phyloP scores from a whole-genome alignment of 2,113 vertebrate genomes.

The Mixornis gularis region DNA sequence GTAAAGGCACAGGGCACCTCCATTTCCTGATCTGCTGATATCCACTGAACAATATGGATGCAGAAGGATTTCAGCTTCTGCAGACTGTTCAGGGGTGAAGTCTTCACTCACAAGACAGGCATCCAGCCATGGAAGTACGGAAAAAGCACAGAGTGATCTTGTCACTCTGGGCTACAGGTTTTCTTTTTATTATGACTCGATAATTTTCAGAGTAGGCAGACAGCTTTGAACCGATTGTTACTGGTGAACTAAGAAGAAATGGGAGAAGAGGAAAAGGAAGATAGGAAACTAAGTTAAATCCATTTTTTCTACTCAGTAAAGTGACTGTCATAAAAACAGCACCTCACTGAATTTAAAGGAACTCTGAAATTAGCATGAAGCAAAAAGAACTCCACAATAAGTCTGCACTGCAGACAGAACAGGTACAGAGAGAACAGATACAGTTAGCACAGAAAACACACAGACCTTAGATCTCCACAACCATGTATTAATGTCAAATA shows the following conservation, averaged over 20 bases:
- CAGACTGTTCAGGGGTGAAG: background rate
- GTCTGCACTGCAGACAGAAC: background rate
- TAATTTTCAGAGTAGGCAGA: background rate
- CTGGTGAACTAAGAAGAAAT: background rate
- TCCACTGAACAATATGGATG: accelerated
- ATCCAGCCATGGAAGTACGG: background rate
- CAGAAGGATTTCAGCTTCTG: background rate
- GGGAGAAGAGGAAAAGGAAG: background rate
- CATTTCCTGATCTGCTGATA: background rate
- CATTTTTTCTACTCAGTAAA: background rate
- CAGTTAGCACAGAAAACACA: background rate
- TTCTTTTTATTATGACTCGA: accelerated
- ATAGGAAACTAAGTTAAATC: background rate
- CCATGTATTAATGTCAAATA: background rate
- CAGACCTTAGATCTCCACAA: background rate
- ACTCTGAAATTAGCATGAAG: background rate
- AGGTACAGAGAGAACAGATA: background rate
- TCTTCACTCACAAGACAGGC: background rate
- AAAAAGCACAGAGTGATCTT: background rate
- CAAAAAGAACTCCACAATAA: background rate
- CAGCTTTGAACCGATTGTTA: background rate
- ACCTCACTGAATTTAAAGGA: background rate
- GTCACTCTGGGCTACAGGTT: background rate
- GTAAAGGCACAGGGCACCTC: background rate
- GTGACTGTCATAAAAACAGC: background rate